Evolutionary conservation across 2,113 vertebrate genomes (phyloP), one percentile per base, ranked within the genome.

Genomic region (Petrocephalus microphthalmus): DNA sequence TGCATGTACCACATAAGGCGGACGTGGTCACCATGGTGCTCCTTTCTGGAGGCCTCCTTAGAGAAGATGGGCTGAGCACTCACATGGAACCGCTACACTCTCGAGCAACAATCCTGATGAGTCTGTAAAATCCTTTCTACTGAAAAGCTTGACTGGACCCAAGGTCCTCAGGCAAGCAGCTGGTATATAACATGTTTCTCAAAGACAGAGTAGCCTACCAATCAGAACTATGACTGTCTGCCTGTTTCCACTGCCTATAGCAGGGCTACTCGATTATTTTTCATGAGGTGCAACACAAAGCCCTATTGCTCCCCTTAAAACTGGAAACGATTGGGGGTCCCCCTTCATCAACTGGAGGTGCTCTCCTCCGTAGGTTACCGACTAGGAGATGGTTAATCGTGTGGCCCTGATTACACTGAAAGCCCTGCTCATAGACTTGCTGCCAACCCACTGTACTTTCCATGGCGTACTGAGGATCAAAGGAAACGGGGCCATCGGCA

Each of bases 401-500:
- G 47, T 49, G 47, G 47, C 47, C 47, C 47, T 0, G 47, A 49
- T 49, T 49, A 49, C 5, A 7, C 47, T 7, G 47, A 49, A 7
- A 49, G 47, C 47, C 47, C 47, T 49, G 47, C 47, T 13, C 17
- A 54, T 54, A 19, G 17, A 54, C 53, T 15, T 13, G 17, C 53
- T 15, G 53, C 10, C 2, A 15, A 54, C 67, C 67, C 89, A 90
- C 87, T 91, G 90, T 90, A 89, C 91, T 93, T 91, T 78, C 88
- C 87, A 57, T 89, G 89, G 89, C 94, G n/a, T 64, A 64, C n/a
- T n/a, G 0, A 3, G 22, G 57, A 64, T 42, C 92, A 91, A 89
- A 92, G 86, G 45, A 88, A 91, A 92, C 91, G 87, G 87, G 84
- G 88, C 85, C 90, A 87, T 89, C 94, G 95, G 92, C 93, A 94